Conservation (phyloP, 64 coral and sea anemone species). For the Anthopleura sola region DNA sequence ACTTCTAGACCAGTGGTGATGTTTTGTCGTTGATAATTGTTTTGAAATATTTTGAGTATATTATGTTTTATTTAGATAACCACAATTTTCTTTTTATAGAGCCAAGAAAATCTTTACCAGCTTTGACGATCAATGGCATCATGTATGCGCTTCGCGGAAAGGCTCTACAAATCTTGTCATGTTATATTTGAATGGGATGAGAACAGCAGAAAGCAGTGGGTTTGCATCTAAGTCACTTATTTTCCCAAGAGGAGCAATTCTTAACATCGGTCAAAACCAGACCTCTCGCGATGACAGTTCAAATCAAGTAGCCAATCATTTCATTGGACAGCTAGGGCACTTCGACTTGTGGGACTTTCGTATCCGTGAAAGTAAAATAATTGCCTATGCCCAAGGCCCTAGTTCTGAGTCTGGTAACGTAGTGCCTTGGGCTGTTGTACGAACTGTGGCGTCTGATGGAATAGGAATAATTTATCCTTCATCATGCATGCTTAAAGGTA, state of each 20-base stretch:
- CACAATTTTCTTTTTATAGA: background rate
- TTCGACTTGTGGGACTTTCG: conserved; percentile 36
- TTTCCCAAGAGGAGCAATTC: background rate
- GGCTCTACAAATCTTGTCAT: background rate
- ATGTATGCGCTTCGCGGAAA: conserved; percentile 19
- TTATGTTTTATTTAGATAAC: background rate
- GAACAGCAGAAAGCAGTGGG: background rate
- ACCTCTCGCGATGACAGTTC: background rate
- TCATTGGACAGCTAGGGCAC: conserved; percentile 17
- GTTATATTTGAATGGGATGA: background rate
- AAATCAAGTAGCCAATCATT: background rate
- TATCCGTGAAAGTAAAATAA: background rate
- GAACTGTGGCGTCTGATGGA: conserved; percentile 1
- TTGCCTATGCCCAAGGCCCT: background rate
- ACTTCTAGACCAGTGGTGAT: too few relatives aligned
- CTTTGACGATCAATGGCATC: conserved; percentile 23
- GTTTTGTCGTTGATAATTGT: too few relatives aligned
- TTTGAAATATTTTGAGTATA: too few relatives aligned
- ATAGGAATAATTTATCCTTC: background rate
- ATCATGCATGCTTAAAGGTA: conserved; percentile 21
- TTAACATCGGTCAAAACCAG: background rate
- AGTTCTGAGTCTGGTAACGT: conserved; percentile 22
- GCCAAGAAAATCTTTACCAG: background rate
- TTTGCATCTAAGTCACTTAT: background rate
- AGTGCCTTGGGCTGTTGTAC: conserved; percentile 29